Base-by-base conservation (phyloP, 2,797 vertebrate species). In the Acomys russatus region DNA sequence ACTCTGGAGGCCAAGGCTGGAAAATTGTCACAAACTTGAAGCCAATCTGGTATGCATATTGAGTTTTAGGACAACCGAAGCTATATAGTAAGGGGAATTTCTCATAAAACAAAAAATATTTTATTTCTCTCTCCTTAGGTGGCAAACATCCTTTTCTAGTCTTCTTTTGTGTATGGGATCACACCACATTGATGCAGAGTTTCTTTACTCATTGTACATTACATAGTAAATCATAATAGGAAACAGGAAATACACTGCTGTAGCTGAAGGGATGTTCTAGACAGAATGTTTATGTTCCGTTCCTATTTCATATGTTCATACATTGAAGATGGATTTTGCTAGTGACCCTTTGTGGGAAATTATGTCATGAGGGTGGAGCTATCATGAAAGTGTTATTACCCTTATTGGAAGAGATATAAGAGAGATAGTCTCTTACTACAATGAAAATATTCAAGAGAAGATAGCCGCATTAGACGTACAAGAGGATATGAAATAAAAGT, bases 221-320 rank as follows among this genome's bases (percentile, higher is more conserved):
- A 77, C 51, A 18, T 88, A 25, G 18, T 17, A n/a, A 88, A 68
- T 61, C 77, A 38, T 25, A 79, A 28, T 6, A 22, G 20, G 7
- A 9, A 33, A 28, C 6, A 80, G 38, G 80, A 85, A 90, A 49
- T 33, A 64, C 2, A 79, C 18, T 20, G 1, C 77, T 78, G 23
- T 1, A n/a, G 33, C 28, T 92, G 23, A 86, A 61, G 0, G 14
- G 35, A 9, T 25, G 61, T 5, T 70, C 68, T 23, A 11, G 1
- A 18, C 23, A 14, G 17, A 63, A 18, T 38, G 22, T 9, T 25
- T 86, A 25, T 20, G 20, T 20, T 77, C 10, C 4, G 3, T 59
- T 1, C 0, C 1, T 2, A 33, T 23, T 38, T 44, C 2, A 17
- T 22, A 25, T 18, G 12, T 5, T 18, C 78, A 56, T 3, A 54